Percentiles rank a stretch among this genome's conserved stretches.
Evolutionary conservation across 1,140 invertebrate genomes (phyloP).

Genomic region (Sarcophaga peregrina): DNA sequence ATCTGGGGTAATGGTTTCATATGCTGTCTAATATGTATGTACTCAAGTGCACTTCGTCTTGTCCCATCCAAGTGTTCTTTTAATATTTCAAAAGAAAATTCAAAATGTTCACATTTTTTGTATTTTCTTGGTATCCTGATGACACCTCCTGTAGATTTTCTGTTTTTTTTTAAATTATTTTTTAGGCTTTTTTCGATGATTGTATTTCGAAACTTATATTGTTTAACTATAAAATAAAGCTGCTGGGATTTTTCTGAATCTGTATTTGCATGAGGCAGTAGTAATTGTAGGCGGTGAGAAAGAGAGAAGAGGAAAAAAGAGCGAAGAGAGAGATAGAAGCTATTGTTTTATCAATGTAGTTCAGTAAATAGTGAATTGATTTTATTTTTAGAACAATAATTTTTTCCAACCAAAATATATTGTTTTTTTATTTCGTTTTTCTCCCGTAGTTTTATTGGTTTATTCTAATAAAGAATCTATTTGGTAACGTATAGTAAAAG

Average conservation of each 20-base stretch:
- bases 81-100: too few relatives aligned
- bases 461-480: too few relatives aligned
- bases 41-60: too few relatives aligned
- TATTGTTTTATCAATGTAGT: slow-evolving; percentile 39
- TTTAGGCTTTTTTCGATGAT: not conserved
- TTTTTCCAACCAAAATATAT: not conserved
- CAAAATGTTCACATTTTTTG: too few relatives aligned
- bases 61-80: too few relatives aligned
- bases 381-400: not conserved
- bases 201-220: not conserved
- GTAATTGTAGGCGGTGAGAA: not conserved
- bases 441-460: too few relatives aligned
- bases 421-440: not conserved
- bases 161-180: not conserved
- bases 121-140: too few relatives aligned
- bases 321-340: slow-evolving; percentile 3
- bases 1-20: too few relatives aligned
- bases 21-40: too few relatives aligned
- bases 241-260: slow-evolving; percentile 28
- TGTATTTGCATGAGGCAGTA: not conserved
- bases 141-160: too few relatives aligned
- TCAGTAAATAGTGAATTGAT: slow-evolving; percentile 35
- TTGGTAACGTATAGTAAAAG: too few relatives aligned
- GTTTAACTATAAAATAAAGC: slow-evolving; percentile 34
- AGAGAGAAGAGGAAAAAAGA: not conserved